Evolutionary conservation across 2,797 vertebrate species (phyloP).

Genomic region (Acrocephalus scirpaceus): DNA sequence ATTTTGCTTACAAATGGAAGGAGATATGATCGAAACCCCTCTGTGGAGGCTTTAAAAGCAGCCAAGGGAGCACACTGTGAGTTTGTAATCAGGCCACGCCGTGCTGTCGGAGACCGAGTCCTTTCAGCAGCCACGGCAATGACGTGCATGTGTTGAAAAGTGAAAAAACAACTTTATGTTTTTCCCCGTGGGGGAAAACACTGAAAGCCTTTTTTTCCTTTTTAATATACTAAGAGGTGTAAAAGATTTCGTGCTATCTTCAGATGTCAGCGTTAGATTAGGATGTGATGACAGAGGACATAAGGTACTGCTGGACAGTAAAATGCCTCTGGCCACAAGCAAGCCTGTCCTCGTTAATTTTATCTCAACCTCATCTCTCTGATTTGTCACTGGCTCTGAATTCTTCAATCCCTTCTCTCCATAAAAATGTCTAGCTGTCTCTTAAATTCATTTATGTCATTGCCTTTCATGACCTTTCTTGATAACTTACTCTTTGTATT

Average conservation of each 20-base stretch:
- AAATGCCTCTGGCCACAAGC: slow-evolving; percentile 63
- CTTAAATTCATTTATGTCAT: slow-evolving; percentile 69
- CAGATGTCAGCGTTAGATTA: slow-evolving; percentile 53
- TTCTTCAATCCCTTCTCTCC: slow-evolving; percentile 52
- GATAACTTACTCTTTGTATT: slow-evolving; percentile 53
- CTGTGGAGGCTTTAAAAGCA: not conserved
- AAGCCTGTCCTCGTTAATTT: slow-evolving; percentile 73
- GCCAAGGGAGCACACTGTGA: not conserved
- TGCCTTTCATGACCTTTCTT: slow-evolving; percentile 56
- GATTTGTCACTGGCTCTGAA: slow-evolving; percentile 69
- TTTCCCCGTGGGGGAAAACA: not conserved
- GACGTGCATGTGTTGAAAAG: not conserved
- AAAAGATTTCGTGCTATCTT: slow-evolving; percentile 58
- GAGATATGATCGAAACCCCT: not conserved
- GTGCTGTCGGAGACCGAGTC: not conserved
- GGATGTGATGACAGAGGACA: slow-evolving; percentile 66
- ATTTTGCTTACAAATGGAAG: not conserved
- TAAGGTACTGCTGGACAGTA: slow-evolving; percentile 64
- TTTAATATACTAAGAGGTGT: slow-evolving; percentile 29
- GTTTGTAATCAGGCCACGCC: not conserved
- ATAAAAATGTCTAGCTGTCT: slow-evolving; percentile 64
- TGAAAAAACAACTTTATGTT: not conserved
- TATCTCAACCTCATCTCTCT: slow-evolving; percentile 62
- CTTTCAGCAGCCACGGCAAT: not conserved
- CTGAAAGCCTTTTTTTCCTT: not conserved